A percentile compares a stretch with the other conserved stretches of the same genome.
phyloP scores from a whole-genome alignment of 2,888 invertebrate genomes.

The Morinoia aosen region DNA sequence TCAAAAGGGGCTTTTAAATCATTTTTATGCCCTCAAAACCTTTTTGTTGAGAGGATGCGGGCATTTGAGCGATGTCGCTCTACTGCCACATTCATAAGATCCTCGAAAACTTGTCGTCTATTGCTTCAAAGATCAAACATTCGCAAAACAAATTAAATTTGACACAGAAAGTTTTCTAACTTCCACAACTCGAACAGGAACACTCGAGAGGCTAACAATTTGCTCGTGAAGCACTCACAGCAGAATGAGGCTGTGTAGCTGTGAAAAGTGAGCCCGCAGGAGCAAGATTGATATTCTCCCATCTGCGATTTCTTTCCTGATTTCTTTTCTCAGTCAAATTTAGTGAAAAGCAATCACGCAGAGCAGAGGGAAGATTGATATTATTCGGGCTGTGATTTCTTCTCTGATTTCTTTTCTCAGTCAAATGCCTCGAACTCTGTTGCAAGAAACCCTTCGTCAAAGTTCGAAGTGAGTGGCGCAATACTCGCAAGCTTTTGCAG shows the following conservation, averaged over 20 bases:
- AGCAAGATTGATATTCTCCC: background rate
- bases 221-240: background rate
- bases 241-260: background rate
- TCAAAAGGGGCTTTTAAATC: background rate
- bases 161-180: background rate
- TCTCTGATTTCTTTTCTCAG: background rate
- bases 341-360: background rate
- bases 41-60: background rate
- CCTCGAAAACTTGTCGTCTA: background rate
- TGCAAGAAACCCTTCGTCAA: background rate
- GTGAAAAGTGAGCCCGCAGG: background rate
- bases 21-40: background rate
- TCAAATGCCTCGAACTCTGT: background rate
- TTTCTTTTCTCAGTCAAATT: too few relatives aligned
- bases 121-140: background rate
- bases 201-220: background rate
- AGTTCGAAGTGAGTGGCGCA: background rate
- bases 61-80: background rate
- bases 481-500: background rate
- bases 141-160: background rate
- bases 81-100: background rate
- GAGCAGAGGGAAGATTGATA: background rate
- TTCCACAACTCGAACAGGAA: background rate
- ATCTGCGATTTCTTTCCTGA: background rate
- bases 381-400: background rate